Evolutionary conservation across 2,888 invertebrate species (phyloP).

Genomic region (Boloria selene): DNA sequence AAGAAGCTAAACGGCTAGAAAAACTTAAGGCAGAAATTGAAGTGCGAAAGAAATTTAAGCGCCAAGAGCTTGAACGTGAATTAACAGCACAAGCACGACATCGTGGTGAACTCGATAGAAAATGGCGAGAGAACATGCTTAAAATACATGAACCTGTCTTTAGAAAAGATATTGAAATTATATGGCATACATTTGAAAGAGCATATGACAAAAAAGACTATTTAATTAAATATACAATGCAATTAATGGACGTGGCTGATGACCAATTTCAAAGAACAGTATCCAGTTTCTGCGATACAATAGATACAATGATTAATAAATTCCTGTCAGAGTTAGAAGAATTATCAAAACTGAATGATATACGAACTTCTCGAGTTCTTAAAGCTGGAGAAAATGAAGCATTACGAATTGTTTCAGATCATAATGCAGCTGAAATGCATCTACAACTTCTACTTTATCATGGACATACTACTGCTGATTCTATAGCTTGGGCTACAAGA

Average conservation of each 20-base stretch:
- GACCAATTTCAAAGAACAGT: constrained; percentile 85
- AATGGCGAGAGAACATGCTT: constrained; percentile 66
- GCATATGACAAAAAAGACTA: constrained; percentile 82
- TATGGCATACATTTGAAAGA: constrained; percentile 79
- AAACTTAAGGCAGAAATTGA: constrained; percentile 58
- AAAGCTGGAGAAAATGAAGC: constrained; percentile 56
- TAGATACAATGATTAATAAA: constrained; percentile 83
- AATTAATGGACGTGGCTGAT: constrained; percentile 83
- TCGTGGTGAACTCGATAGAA: constrained; percentile 60
- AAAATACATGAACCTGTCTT: constrained; percentile 72
- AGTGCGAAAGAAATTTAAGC: constrained; percentile 55
- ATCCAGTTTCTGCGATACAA: constrained; percentile 83
- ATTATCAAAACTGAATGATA: constrained; percentile 59
- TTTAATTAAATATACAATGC: constrained; percentile 79
- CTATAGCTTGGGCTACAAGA: constrained; percentile 63
- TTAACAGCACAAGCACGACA: constrained; percentile 57
- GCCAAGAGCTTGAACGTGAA: constrained; percentile 63
- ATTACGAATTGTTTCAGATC: constrained; percentile 53
- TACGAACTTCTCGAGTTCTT: constrained; percentile 53
- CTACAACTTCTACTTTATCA: constrained; percentile 67
- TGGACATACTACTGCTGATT: constrained; percentile 61
- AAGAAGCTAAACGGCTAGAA: constrained; percentile 63
- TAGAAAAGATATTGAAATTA: constrained; percentile 64
- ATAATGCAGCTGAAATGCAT: constrained; percentile 68
- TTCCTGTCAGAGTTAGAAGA: constrained; percentile 64